Conservation (phyloP, 2,113 vertebrate species). For the Pongo pygmaeus region DNA sequence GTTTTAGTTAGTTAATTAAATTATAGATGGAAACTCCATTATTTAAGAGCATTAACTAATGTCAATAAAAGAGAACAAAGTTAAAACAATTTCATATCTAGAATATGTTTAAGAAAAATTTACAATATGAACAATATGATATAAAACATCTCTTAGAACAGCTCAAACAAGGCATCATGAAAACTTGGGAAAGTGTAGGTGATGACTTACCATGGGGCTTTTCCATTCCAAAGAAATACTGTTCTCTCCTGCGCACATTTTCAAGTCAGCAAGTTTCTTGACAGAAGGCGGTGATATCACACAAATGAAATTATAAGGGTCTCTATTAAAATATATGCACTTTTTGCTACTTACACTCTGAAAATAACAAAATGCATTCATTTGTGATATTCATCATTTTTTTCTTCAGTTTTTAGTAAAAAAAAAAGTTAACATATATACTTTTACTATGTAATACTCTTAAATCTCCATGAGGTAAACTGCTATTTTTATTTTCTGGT, state of each 20-base stretch:
- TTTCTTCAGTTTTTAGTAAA: not conserved
- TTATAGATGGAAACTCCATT: not conserved
- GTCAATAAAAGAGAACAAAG: not conserved
- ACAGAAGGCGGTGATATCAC: not conserved
- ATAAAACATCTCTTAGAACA: conserved; percentile 22
- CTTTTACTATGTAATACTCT: not conserved
- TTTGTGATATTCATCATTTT: not conserved
- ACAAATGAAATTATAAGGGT: not conserved
- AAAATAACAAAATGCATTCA: not conserved
- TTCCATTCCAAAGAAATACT: not conserved
- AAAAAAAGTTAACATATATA: not conserved
- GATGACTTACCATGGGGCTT: not conserved
- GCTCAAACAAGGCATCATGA: not conserved
- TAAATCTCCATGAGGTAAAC: not conserved
- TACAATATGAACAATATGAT: not conserved
- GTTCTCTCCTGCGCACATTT: not conserved
- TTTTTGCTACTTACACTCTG: not conserved
- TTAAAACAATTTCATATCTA: not conserved
- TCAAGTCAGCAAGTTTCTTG: not conserved
- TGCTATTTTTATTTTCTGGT: not conserved
- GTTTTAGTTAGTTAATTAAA: not conserved
- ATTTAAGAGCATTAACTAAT: not conserved
- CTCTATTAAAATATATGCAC: not conserved
- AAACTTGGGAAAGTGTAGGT: not conserved
- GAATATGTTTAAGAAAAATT: not conserved